Base-by-base conservation (phyloP, 2,113 vertebrate genomes). In the Arothron firmamentum region DNA sequence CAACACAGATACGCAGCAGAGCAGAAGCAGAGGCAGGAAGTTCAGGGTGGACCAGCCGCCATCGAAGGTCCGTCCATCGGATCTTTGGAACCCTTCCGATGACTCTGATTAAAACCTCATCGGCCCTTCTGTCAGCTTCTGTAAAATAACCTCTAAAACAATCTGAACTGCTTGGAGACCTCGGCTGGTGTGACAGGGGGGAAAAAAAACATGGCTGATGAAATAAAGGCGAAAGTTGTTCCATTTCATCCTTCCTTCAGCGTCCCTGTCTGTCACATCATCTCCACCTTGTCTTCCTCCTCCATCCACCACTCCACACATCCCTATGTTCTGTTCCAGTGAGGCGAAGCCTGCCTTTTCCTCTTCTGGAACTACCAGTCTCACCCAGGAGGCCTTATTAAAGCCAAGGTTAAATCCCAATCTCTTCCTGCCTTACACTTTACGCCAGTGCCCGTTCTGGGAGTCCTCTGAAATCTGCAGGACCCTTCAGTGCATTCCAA, bases 371-470 rank as follows among this genome's bases (percentile, higher is more conserved):
- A 59, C 65, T 64, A 48, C 52, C 53, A 49, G 43, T 43, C 72
- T 56, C 62, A 63, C 85, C 78, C 80, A 69, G 51, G 85, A 80
- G 85, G 62, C 77, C 81, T 83, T 85, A 85, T 87, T 88, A 84
- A 77, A 81, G 65, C 55, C 54, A 65, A 74, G 80, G 85, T 85
- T 79, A 78, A 81, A 73, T 67, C 77, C 67, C 77, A 57, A 25
- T 72, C 67, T 25, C 38, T 70, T 62, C 56, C 25, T 79, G 59
- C 78, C 67, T 72, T 46, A 59, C 57, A 65, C 71, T 73, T 63
- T 54, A 62, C 21, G 53, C 48, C 21, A 48, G 23, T 62, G 58
- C 49, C 56, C 59, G 63, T 57, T 69, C 28, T 49, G 41, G 70
- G 55, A 76, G 62, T 56, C 74, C 46, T 78, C 51, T 28, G 25